A percentile compares a stretch with the other conserved stretches of the same genome.
Conservation (phyloP, 2,888 invertebrate genomes). For the Patella pellucida region DNA sequence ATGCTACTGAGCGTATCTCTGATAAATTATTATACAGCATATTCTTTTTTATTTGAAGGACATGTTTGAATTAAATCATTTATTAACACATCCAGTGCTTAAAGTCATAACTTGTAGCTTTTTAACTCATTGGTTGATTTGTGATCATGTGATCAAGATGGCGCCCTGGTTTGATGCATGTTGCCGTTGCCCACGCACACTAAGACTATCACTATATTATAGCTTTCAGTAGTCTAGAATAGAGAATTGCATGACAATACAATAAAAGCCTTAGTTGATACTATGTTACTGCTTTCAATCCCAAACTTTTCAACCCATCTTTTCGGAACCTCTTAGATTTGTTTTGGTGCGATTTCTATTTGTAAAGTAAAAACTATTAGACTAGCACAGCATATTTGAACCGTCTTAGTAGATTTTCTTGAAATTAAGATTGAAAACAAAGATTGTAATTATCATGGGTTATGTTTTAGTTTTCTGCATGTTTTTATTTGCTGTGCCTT, state of each 20-base stretch:
- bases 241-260: background rate
- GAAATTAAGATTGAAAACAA: background rate
- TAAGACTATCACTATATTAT: conserved; percentile 10
- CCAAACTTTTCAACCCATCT: conserved; percentile 9
- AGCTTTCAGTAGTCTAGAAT: conserved; percentile 6
- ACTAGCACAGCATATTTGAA: conserved; percentile 3
- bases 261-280: background rate
- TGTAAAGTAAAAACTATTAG: too few species aligned
- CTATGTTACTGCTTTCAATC: background rate
- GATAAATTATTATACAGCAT: too few species aligned
- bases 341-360: too few species aligned
- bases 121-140: conserved; percentile 10
- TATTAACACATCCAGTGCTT: conserved; percentile 9
- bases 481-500: conserved; percentile 3
- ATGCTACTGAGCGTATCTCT: too few species aligned
- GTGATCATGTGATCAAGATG: conserved; percentile 10
- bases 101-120: conserved; percentile 12
- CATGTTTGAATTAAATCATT: background rate
- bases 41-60: too few species aligned
- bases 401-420: background rate
- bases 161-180: conserved; percentile 12
- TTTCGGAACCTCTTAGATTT: background rate
- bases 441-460: background rate
- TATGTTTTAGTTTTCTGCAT: conserved; percentile 1
- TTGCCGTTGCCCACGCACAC: conserved; percentile 11